phyloP scores from a whole-genome alignment of 2,888 invertebrate genomes.

The Drosophila putrida region DNA sequence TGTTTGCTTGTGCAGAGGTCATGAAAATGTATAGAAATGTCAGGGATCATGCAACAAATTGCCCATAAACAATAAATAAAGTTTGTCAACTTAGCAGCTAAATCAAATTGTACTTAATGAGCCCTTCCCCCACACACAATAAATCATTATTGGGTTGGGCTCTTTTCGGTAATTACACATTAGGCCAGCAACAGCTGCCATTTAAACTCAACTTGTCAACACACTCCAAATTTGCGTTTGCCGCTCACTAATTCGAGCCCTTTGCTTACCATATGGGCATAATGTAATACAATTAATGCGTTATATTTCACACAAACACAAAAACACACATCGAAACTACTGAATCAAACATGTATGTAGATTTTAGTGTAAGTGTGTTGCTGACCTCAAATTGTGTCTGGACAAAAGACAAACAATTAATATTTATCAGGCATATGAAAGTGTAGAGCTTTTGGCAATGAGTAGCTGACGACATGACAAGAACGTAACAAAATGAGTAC shows the following conservation, averaged over 20 bases:
- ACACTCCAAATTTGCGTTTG: conserved; percentile 31
- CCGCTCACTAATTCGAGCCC: conserved; percentile 27
- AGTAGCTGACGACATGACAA: conserved; percentile 23
- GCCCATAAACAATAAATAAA: conserved; percentile 53
- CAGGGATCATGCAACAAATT: conserved; percentile 70
- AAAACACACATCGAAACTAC: conserved; percentile 7
- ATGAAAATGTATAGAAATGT: conserved; percentile 42
- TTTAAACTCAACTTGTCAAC: conserved; percentile 51
- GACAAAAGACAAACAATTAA: conserved; percentile 67
- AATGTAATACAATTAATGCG: conserved; percentile 73
- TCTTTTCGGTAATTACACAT: conserved; percentile 54
- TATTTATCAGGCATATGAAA: conserved; percentile 67
- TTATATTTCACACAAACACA: conserved; percentile 30
- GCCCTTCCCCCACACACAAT: conserved; percentile 32
- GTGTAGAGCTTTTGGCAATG: conserved; percentile 31
- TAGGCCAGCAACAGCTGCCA: conserved; percentile 37
- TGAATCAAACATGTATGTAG: conserved; percentile 4
- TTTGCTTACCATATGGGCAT: conserved; percentile 32
- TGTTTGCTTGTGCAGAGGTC: conserved; percentile 25
- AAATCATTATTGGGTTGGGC: conserved; percentile 65
- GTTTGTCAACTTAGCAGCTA: conserved; percentile 57
- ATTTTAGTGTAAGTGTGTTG: conserved; percentile 11
- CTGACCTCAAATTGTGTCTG: conserved; percentile 73
- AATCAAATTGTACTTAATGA: conserved; percentile 46
- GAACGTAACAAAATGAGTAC: conserved; percentile 16